Percentiles rank a stretch among this genome's conserved stretches.
These are phyloP conservation scores for Sminthopsis crassicaudata DNA, from an alignment of 2,113 vertebrate species.

Conservation along the genomic window DNA sequence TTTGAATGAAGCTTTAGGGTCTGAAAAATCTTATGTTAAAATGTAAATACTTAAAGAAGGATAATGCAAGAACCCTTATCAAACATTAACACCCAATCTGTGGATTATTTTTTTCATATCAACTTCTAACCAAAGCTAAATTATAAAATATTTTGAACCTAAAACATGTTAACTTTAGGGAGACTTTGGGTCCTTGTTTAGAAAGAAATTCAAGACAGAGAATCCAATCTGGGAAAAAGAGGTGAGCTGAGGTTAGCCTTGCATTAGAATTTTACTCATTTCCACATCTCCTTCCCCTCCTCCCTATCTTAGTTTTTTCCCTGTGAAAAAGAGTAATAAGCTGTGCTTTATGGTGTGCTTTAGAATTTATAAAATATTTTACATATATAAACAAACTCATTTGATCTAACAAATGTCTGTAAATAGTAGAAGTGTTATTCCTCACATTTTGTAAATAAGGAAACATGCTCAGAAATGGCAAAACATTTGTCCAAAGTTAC, in stretches of 20 bases:
- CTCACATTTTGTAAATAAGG: neutral
- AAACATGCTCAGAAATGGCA: neutral
- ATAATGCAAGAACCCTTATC: neutral
- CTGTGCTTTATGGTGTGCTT: neutral
- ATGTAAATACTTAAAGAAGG: neutral
- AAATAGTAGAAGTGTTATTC: neutral
- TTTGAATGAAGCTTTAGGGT: neutral
- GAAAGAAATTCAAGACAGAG: neutral
- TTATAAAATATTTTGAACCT: neutral
- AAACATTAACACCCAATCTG: neutral
- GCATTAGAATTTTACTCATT: neutral
- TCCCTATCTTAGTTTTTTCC: neutral
- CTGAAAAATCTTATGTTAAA: neutral
- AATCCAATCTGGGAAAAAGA: neutral
- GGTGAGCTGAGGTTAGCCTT: neutral
- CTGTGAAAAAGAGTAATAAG: neutral
- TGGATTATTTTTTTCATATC: neutral
- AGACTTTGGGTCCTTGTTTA: neutral
- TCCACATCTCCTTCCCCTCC: neutral
- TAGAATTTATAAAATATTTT: neutral
- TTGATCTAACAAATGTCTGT: neutral
- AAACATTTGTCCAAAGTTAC: neutral
- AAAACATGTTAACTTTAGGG: neutral
- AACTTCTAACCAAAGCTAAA: neutral
- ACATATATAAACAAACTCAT: neutral